Conservation (phyloP, 2,113 vertebrate genomes). For the Clarias macrocephalus region DNA sequence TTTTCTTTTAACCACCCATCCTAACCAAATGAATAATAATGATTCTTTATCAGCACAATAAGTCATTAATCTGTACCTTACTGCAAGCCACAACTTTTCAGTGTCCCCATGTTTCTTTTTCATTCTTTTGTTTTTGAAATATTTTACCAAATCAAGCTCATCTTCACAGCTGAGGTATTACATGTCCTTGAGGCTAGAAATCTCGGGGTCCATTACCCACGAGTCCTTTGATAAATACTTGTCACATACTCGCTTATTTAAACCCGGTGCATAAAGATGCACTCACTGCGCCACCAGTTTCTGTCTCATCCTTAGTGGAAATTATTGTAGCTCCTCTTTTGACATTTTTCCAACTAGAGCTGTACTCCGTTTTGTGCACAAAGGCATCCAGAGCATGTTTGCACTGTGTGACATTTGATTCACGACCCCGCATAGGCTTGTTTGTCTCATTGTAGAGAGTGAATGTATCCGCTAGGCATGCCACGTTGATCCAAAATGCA, state of each 20-base stretch:
- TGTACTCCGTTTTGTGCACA: background rate
- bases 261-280: too few relatives aligned
- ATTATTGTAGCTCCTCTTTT: background rate
- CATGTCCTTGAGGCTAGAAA: background rate
- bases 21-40: too few relatives aligned
- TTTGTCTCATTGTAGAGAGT: background rate
- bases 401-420: background rate
- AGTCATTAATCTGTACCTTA: too few relatives aligned
- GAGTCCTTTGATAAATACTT: background rate
- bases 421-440: background rate
- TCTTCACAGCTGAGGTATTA: background rate
- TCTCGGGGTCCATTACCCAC: background rate
- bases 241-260: too few relatives aligned
- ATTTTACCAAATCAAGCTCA: background rate
- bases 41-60: too few relatives aligned
- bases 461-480: background rate
- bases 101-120: background rate
- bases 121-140: background rate
- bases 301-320: background rate
- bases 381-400: background rate
- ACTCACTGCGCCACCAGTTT: background rate
- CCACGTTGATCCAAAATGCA: background rate
- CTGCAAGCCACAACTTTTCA: too few relatives aligned
- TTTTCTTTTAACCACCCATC: too few relatives aligned
- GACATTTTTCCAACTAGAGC: background rate